phyloP scores from a whole-genome alignment of 2,888 invertebrate genomes.

The Ornithoptera alexandrae region DNA sequence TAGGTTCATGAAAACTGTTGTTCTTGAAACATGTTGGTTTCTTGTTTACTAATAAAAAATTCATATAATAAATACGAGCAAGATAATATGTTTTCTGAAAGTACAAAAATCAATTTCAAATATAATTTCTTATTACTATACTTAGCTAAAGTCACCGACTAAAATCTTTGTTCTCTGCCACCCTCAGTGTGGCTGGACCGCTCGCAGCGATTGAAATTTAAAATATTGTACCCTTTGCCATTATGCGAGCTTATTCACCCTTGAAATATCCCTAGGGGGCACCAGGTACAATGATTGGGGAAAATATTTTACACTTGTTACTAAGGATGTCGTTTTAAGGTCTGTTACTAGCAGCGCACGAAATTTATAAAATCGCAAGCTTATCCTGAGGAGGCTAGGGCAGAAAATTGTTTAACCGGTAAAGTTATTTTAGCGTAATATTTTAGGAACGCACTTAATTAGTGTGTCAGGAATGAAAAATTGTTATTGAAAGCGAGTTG shows the following conservation, averaged over 20 bases:
- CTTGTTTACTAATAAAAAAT: background rate
- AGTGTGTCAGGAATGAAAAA: slow-evolving; percentile 79
- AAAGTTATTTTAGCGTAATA: slow-evolving; percentile 50
- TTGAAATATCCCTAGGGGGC: slow-evolving; percentile 80
- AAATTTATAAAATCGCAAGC: slow-evolving; percentile 44
- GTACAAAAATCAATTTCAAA: slow-evolving; percentile 23
- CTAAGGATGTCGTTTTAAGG: slow-evolving; percentile 76
- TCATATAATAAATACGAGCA: background rate
- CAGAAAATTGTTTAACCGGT: slow-evolving; percentile 40
- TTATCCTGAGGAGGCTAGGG: slow-evolving; percentile 44
- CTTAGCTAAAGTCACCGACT: slow-evolving; percentile 70
- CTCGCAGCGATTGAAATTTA: slow-evolving; percentile 80
- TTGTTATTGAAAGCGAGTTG: slow-evolving; percentile 78
- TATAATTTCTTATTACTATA: slow-evolving; percentile 66
- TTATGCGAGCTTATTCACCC: slow-evolving; percentile 81
- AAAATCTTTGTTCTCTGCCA: slow-evolving; percentile 72
- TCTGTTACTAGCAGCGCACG: slow-evolving; percentile 51
- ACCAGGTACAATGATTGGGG: slow-evolving; percentile 79
- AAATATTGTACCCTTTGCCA: slow-evolving; percentile 81
- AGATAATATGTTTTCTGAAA: slow-evolving; percentile 2
- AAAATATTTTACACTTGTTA: slow-evolving; percentile 81
- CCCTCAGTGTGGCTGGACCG: slow-evolving; percentile 68
- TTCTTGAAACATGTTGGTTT: too few species aligned
- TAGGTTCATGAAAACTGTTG: too few species aligned
- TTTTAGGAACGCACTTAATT: slow-evolving; percentile 79